Evolutionary conservation across 30 jellyfish, hydroid and myxozoan genomes (phyloP), one percentile per base, ranked within the genome.

Genomic region (Hydractinia symbiolongicarpus): DNA sequence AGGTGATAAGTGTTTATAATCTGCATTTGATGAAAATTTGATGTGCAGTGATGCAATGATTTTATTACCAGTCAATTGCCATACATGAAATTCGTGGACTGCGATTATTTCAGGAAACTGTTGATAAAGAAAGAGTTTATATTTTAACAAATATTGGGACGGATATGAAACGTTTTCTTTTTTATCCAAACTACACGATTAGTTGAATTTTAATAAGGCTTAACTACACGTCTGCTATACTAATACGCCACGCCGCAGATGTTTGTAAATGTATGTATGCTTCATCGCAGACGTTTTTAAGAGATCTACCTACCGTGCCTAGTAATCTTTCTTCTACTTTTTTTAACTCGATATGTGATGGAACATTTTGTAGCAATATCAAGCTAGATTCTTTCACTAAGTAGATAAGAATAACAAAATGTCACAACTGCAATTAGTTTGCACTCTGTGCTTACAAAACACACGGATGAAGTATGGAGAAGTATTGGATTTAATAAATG

Each of bases 341-440:
- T 17, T 79, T 66, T 11, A 90, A 66, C 72, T 90, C 94, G 7
- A 90, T 90, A 62, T 85, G 95, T 9, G 97, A 86, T 7, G 97
- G 97, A 5, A 86, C 97, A 9, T 91, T 86, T 53, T 90, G 97
- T 50, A 90, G 60, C 54, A 90, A 67, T 57, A 90, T 88, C 95
- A 82, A 76, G 72, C 97, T 90, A 20, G 97, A 90, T 56, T 90
- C 96, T 82, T 90, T 90, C 88, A 90, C 97, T 90, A 71, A 71
- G 44, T 30, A 30, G 1, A 30, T 30, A 30, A 1, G 2, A 30
- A 30, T 30, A 30, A 30, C 2, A 30, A 30, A 30, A 30, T 30
- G 44, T 30, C 44, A 30, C 44, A 30, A 30, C 1, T 30, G 44
- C 44, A 30, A 30, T 30, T 30, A 30, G 44, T 30, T 30, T 30